Conservation (phyloP, 2,888 invertebrate species). For the Diploptera punctata region DNA sequence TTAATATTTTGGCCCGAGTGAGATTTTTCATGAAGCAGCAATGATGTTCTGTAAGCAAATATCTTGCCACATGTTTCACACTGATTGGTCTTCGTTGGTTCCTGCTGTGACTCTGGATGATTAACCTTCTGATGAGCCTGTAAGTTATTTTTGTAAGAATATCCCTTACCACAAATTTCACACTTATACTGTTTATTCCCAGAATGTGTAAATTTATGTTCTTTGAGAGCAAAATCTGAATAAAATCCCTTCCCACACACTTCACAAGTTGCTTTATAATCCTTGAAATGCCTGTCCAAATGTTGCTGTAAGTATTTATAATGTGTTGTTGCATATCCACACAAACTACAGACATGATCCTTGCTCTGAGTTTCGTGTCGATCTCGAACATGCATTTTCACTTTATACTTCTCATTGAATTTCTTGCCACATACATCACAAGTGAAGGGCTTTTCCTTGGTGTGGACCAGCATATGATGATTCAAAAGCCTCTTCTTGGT, state of each 20-base stretch:
- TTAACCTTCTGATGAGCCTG: slow-evolving; percentile 53
- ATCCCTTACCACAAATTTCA: slow-evolving; percentile 56
- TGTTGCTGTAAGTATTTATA: slow-evolving; percentile 60
- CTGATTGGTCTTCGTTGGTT: slow-evolving; percentile 42
- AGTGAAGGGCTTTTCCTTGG: slow-evolving; percentile 41
- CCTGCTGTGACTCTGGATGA: slow-evolving; percentile 48
- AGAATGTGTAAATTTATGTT: slow-evolving; percentile 65
- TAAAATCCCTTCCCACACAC: slow-evolving; percentile 64
- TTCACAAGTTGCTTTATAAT: slow-evolving; percentile 62
- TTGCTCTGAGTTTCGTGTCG: slow-evolving; percentile 30
- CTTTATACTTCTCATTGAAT: slow-evolving; percentile 47
- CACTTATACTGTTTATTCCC: slow-evolving; percentile 59
- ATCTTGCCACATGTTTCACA: slow-evolving; percentile 58
- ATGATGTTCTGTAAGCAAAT: slow-evolving; percentile 61
- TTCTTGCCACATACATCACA: slow-evolving; percentile 48
- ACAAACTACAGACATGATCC: slow-evolving; percentile 49
- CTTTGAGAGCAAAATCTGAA: slow-evolving; percentile 59
- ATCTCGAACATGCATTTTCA: slow-evolving; percentile 44
- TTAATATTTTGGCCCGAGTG: slow-evolving; percentile 51
- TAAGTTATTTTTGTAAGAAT: slow-evolving; percentile 51
- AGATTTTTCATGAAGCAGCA: slow-evolving; percentile 62
- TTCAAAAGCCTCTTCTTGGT: slow-evolving; percentile 33
- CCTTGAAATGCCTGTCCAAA: slow-evolving; percentile 61
- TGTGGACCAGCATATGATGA: slow-evolving; percentile 46
- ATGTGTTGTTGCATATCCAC: slow-evolving; percentile 56